A percentile compares a stretch with the other conserved stretches of the same genome.
Conservation (phyloP, 2,797 vertebrate species). For the Lycodopsis pacificus region DNA sequence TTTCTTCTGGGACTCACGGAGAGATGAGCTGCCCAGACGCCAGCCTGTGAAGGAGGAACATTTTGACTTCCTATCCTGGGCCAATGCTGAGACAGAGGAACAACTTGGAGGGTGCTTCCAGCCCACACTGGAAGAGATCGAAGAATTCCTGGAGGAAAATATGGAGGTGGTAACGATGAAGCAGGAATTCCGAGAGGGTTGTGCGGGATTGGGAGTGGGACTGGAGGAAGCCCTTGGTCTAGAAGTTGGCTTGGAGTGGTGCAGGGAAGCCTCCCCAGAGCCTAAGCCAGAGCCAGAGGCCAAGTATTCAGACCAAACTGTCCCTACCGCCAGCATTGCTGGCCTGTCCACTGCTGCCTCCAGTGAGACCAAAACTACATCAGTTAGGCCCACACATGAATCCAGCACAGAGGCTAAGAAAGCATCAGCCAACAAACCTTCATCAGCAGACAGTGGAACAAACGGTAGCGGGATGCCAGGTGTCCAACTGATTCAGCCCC, state of each 20-base stretch:
- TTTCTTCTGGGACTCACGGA: conserved; percentile 87
- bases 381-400: conserved; percentile 48
- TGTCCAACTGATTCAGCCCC: conserved; percentile 91
- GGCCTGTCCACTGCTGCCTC: conserved; percentile 58
- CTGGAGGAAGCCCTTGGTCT: conserved; percentile 84
- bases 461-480: conserved; percentile 83
- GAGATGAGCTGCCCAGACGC: conserved; percentile 50
- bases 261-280: conserved; percentile 47
- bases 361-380: conserved; percentile 78
- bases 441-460: conserved; percentile 60
- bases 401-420: conserved; percentile 56
- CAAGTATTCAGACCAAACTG: conserved; percentile 86
- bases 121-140: conserved; percentile 96
- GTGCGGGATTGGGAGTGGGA: conserved; percentile 68
- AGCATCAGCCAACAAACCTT: conserved; percentile 69
- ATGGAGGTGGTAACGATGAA: conserved; percentile 90
- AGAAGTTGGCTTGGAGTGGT: conserved; percentile 65
- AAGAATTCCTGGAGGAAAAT: conserved; percentile 97
- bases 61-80: conserved; percentile 88
- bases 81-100: conserved; percentile 86
- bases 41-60: conserved; percentile 87
- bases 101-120: conserved; percentile 87
- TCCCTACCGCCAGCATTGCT: conserved; percentile 61
- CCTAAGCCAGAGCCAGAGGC: conserved; percentile 59
- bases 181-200: conserved; percentile 80